Percentiles rank a stretch among this genome's conserved stretches.
These are phyloP conservation scores for Entomobrya proxima DNA, from an alignment of 2,888 invertebrate genomes.

Conservation along the genomic window DNA sequence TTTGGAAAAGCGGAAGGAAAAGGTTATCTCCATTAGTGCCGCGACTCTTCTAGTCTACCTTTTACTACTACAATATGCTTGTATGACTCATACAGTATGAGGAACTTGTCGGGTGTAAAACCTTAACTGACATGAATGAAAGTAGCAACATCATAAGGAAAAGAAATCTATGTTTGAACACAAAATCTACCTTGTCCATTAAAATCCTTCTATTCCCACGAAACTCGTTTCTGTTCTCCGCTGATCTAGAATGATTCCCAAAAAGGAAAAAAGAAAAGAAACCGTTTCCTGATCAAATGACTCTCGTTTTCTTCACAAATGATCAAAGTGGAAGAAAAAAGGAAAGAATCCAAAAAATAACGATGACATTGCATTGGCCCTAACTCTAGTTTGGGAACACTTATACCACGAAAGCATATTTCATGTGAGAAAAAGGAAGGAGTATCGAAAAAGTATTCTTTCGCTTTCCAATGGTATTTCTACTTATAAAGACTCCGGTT, in stretches of 20 bases:
- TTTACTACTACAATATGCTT: conserved; percentile 25
- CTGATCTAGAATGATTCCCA: not conserved
- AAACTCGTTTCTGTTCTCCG: conserved; percentile 16
- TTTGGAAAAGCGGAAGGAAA: conserved; percentile 51
- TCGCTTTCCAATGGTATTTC: too few species aligned
- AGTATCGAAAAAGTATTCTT: too few species aligned
- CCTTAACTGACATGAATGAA: conserved; percentile 44
- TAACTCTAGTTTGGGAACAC: not conserved
- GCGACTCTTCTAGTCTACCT: not conserved
- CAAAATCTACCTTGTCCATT: not conserved
- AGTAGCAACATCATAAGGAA: conserved; percentile 14
- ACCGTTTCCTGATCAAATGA: conserved; percentile 56
- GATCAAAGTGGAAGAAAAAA: conserved; percentile 50
- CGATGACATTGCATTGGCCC: conserved; percentile 52
- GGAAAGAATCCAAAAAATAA: conserved; percentile 44
- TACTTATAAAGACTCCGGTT: too few species aligned
- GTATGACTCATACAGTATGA: too few species aligned
- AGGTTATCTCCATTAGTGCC: conserved; percentile 49
- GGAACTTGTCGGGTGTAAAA: conserved; percentile 53
- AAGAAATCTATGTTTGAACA: not conserved
- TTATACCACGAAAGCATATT: not conserved
- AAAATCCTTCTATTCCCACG: conserved; percentile 43
- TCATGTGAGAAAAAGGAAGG: not conserved
- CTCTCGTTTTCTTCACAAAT: conserved; percentile 50
- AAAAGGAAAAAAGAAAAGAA: conserved; percentile 15